Evolutionary conservation across 2,888 invertebrate genomes (phyloP).

Genomic region (Ptychoptera contaminata): DNA sequence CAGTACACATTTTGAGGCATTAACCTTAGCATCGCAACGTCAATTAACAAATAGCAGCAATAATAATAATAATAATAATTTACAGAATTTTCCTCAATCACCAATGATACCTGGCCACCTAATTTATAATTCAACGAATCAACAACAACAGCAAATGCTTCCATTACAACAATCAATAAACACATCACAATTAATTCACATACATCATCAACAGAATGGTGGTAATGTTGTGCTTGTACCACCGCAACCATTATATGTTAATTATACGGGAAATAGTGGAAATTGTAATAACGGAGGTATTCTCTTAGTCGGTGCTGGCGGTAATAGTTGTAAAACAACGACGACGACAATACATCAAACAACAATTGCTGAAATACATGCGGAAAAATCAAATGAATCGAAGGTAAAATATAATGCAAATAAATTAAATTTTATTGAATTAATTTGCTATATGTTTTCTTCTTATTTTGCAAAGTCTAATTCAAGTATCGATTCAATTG

Average conservation of each 20-base stretch:
- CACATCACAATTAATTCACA: neutral
- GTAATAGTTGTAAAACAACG: too few relatives aligned
- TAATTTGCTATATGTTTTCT: too few relatives aligned
- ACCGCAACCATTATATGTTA: constrained; percentile 29
- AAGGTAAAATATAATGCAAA: constrained; percentile 19
- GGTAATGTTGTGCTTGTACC: constrained; percentile 1
- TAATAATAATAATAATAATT: constrained; percentile 11
- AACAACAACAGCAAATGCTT: constrained; percentile 7
- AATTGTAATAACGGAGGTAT: neutral
- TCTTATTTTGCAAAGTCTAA: constrained; percentile 59
- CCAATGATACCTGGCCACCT: neutral
- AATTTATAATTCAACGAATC: neutral
- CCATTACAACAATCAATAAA: constrained; percentile 14
- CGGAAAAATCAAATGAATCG: constrained; percentile 31
- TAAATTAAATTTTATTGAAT: too few relatives aligned
- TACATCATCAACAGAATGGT: constrained; percentile 1
- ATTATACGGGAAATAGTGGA: constrained; percentile 22
- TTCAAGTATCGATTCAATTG: constrained; percentile 84
- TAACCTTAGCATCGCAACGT: constrained; percentile 13
- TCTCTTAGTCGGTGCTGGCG: neutral
- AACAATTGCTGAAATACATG: constrained; percentile 41
- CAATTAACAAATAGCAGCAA: constrained; percentile 12
- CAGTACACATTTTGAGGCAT: constrained; percentile 10
- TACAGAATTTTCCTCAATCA: constrained; percentile 20
- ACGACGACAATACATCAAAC: constrained; percentile 33